Percentiles rank a stretch among this genome's conserved stretches.
These are phyloP conservation scores for Pachymerium ferrugineum DNA, from an alignment of 2,888 invertebrate genomes.

Conservation along the genomic window DNA sequence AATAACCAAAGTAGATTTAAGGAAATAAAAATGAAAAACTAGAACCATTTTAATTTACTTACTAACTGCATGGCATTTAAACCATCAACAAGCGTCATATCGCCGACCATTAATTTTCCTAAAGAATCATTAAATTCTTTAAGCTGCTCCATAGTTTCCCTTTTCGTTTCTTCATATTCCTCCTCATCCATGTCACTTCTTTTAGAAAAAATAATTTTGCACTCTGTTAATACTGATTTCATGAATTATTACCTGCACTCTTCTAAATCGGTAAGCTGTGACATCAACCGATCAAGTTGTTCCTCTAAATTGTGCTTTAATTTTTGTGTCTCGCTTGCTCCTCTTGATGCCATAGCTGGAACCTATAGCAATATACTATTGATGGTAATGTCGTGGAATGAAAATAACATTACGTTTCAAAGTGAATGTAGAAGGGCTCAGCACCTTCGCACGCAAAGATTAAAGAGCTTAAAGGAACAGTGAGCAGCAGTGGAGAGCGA, in stretches of 20 bases:
- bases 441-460: too few species aligned
- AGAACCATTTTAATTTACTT: conserved; percentile 40
- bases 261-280: conserved; percentile 65
- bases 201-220: conserved; percentile 37
- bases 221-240: neutral
- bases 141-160: conserved; percentile 65
- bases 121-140: conserved; percentile 62
- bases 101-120: conserved; percentile 59
- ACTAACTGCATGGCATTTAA: conserved; percentile 62
- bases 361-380: too few species aligned
- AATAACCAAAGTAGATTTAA: neutral
- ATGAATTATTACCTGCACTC: conserved; percentile 56
- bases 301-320: conserved; percentile 60
- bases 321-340: conserved; percentile 59
- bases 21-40: too few species aligned
- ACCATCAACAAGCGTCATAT: conserved; percentile 61
- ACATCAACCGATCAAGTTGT: conserved; percentile 62
- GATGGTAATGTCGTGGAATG: too few species aligned
- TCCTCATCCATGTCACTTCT: conserved; percentile 60
- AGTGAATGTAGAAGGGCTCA: too few species aligned
- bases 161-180: conserved; percentile 63
- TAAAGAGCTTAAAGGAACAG: too few species aligned
- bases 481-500: too few species aligned
- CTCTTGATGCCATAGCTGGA: conserved; percentile 56
- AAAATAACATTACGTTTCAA: too few species aligned